phyloP scores from a whole-genome alignment of 2,113 vertebrate species.

The Dasyornis broadbenti region DNA sequence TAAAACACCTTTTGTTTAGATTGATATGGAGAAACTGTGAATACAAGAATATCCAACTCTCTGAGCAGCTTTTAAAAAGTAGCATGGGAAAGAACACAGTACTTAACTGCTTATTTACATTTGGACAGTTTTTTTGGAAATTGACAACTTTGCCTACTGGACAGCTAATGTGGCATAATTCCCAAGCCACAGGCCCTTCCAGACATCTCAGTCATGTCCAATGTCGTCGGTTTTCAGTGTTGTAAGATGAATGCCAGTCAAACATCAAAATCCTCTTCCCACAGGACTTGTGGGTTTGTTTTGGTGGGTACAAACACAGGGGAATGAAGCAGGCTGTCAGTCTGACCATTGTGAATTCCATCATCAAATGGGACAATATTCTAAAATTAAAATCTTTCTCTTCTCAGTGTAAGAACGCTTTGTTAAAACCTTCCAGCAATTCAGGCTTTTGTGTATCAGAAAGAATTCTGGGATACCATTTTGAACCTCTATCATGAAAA shows the following conservation, averaged over 20 bases:
- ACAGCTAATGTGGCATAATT: not conserved
- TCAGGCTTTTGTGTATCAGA: not conserved
- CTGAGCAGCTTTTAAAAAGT: not conserved
- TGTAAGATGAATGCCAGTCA: not conserved
- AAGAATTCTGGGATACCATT: not conserved
- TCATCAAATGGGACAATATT: not conserved
- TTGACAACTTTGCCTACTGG: not conserved
- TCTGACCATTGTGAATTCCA: not conserved
- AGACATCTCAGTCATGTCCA: not conserved
- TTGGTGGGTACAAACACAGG: not conserved
- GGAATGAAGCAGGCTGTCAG: not conserved
- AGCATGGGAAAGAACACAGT: not conserved
- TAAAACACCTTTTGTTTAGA: not conserved
- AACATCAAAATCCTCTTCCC: not conserved
- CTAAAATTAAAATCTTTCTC: not conserved
- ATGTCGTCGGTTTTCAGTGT: not conserved
- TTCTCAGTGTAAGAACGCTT: not conserved
- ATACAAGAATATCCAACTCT: not conserved
- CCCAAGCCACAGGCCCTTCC: not conserved
- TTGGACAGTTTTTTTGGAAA: not conserved
- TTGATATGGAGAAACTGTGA: not conserved
- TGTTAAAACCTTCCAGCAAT: not conserved
- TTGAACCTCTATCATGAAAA: not conserved
- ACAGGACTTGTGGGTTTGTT: not conserved
- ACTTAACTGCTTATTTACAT: not conserved